Evolutionary conservation across 2,888 invertebrate species (phyloP).

Genomic region (Eupithecia pulchellata): DNA sequence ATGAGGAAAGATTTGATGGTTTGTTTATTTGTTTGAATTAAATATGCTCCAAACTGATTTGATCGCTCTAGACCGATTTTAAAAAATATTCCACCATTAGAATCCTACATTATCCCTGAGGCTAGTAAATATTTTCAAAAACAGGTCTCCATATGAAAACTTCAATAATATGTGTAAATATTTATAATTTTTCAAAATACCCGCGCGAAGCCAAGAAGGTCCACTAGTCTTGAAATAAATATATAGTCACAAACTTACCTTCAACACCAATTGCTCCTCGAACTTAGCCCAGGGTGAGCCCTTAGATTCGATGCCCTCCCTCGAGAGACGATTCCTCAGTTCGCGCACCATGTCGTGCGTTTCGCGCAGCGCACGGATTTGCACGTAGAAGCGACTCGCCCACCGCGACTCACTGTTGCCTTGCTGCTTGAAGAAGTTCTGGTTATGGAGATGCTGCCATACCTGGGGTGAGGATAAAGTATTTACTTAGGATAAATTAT

Average conservation of each 20-base stretch:
- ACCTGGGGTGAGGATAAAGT: conserved; percentile 72
- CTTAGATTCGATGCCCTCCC: conserved; percentile 85
- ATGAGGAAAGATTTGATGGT: too few species aligned
- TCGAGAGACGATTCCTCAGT: conserved; percentile 86
- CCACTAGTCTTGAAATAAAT: too few species aligned
- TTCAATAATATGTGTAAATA: too few species aligned
- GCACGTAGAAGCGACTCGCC: conserved; percentile 89
- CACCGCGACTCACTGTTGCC: conserved; percentile 84
- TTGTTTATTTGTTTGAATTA: too few species aligned
- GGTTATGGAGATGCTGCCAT: conserved; percentile 87
- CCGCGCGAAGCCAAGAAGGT: too few species aligned
- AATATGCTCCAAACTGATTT: too few species aligned
- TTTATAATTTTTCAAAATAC: too few species aligned
- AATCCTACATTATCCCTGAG: too few species aligned
- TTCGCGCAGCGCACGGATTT: conserved; percentile 89
- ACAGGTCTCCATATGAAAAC: too few species aligned
- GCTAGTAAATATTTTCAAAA: too few species aligned
- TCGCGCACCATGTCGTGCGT: conserved; percentile 90
- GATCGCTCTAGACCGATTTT: too few species aligned
- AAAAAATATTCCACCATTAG: too few species aligned
- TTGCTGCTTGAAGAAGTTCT: conserved; percentile 82
- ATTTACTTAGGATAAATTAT: background rate
- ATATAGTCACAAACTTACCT: conserved; percentile 58
- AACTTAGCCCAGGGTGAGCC: conserved; percentile 70
- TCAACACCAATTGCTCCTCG: conserved; percentile 66